These are phyloP conservation scores for Apotomis turbidana DNA, from an alignment of 2,888 invertebrate genomes.

Conservation along the genomic window DNA sequence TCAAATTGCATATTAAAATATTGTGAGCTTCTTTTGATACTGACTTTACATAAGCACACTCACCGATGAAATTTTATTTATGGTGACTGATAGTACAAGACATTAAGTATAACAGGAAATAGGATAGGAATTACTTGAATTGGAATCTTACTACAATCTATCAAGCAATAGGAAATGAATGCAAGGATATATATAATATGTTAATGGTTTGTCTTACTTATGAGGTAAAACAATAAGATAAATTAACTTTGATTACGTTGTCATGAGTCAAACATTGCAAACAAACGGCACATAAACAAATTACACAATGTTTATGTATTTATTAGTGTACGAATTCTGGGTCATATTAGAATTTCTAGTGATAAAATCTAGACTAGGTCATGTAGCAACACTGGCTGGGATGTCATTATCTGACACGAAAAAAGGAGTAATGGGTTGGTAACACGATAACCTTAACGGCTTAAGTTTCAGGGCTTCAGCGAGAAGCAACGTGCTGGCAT, in stretches of 20 bases:
- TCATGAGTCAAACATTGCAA: constrained; percentile 2
- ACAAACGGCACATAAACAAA: constrained; percentile 23
- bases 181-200: too few relatives aligned
- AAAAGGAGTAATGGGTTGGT: background rate
- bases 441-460: background rate
- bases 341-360: constrained; percentile 33
- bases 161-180: background rate
- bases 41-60: too few relatives aligned
- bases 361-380: constrained; percentile 23
- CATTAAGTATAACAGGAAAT: background rate
- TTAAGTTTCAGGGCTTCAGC: background rate
- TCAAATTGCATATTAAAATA: too few relatives aligned
- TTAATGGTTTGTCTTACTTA: background rate
- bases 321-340: constrained; percentile 24
- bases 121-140: background rate
- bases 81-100: too few relatives aligned
- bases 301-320: constrained; percentile 35
- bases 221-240: background rate
- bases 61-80: too few relatives aligned
- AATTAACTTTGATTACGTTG: background rate
- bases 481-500: constrained; percentile 62
- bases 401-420: constrained; percentile 7
- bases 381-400: constrained; percentile 29
- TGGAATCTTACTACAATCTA: constrained; percentile 3
- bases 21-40: too few relatives aligned